phyloP scores from a whole-genome alignment of 2,113 vertebrate genomes.

The Platichthys flesus region DNA sequence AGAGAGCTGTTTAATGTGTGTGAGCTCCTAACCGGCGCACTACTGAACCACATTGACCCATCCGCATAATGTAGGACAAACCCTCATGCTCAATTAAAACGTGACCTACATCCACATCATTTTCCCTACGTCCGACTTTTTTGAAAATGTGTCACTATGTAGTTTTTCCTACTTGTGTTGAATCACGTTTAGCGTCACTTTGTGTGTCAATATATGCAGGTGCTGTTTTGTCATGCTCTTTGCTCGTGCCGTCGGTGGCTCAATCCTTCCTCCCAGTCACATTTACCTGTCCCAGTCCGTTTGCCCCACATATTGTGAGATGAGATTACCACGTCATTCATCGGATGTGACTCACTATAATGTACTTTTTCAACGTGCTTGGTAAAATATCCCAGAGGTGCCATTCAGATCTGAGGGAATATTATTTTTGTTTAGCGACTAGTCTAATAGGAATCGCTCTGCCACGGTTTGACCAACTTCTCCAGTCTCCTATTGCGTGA shows the following conservation, averaged over 20 bases:
- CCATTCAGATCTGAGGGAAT: neutral
- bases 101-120: slow-evolving; percentile 56
- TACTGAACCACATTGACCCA: slow-evolving; percentile 55
- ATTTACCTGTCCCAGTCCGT: slow-evolving; percentile 23
- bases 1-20: slow-evolving; percentile 58
- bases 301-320: slow-evolving; percentile 26
- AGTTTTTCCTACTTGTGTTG: neutral
- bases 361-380: slow-evolving; percentile 1
- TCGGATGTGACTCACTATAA: neutral
- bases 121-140: neutral
- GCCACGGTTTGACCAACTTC: slow-evolving; percentile 79
- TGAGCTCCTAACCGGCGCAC: slow-evolving; percentile 56
- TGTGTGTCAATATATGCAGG: neutral
- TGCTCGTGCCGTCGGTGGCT: slow-evolving; percentile 5
- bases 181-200: neutral
- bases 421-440: slow-evolving; percentile 18
- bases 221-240: neutral
- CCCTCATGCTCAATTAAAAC: slow-evolving; percentile 47
- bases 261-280: neutral
- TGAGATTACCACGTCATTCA: neutral
- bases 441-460: slow-evolving; percentile 55
- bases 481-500: slow-evolving; percentile 56
- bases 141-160: neutral
- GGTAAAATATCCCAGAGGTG: neutral
- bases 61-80: slow-evolving; percentile 61